These are phyloP conservation scores for Crematogaster levior DNA, from an alignment of 2,888 invertebrate species.

Conservation along the genomic window DNA sequence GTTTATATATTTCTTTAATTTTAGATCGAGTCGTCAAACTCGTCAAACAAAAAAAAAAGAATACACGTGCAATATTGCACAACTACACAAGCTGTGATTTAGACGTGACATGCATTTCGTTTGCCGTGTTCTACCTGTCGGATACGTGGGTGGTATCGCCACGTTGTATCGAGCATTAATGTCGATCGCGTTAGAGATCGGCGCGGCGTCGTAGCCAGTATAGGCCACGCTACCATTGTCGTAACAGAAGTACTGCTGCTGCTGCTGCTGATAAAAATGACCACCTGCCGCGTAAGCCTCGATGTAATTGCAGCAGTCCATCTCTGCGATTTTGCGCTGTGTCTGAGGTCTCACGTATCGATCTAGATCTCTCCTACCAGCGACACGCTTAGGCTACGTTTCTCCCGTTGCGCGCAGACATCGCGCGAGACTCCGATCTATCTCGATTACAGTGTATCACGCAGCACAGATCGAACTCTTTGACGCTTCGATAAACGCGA, in stretches of 20 bases:
- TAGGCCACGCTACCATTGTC: constrained; percentile 79
- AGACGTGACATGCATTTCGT: not conserved
- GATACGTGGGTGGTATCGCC: constrained; percentile 81
- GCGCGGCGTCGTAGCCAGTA: constrained; percentile 75
- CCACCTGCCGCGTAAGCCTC: constrained; percentile 81
- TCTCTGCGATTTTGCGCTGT: constrained; percentile 63
- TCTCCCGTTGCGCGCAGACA: constrained; percentile 30
- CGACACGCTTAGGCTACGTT: constrained; percentile 40
- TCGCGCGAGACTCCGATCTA: constrained; percentile 9
- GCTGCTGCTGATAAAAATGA: constrained; percentile 80
- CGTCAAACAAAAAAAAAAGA: not conserved
- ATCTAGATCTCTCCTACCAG: constrained; percentile 34
- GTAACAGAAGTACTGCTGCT: constrained; percentile 79
- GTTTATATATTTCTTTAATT: not conserved
- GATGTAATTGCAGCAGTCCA: constrained; percentile 84
- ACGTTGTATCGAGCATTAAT: constrained; percentile 80
- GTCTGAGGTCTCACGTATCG: constrained; percentile 32
- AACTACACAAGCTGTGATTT: not conserved
- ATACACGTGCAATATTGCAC: not conserved
- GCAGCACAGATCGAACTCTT: constrained; percentile 3
- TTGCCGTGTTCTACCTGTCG: constrained; percentile 79
- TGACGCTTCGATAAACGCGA: not conserved
- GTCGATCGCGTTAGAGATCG: constrained; percentile 80
- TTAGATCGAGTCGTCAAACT: not conserved
- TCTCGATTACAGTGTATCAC: not conserved